Percentiles rank a stretch among this genome's conserved stretches.
These are phyloP conservation scores for Serrognathus titanus DNA, from an alignment of 2,888 invertebrate species.

Conservation along the genomic window DNA sequence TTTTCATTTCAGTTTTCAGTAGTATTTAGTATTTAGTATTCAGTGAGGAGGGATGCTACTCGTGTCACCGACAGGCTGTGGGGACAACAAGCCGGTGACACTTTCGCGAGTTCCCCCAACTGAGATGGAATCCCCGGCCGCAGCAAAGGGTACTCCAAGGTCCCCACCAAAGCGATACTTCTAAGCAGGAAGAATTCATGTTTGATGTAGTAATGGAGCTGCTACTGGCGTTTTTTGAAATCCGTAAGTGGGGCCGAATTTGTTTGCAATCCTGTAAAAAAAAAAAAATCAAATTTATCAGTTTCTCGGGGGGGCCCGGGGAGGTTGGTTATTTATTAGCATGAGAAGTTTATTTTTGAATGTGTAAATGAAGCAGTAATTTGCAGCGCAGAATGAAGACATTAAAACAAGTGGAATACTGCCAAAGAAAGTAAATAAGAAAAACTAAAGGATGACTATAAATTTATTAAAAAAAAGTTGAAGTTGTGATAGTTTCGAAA, in stretches of 20 bases:
- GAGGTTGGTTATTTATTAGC: neutral
- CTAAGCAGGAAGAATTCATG: neutral
- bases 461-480: too few species aligned
- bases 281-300: neutral
- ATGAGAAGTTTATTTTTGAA: too few species aligned
- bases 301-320: neutral
- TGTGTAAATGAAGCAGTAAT: too few species aligned
- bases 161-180: constrained; percentile 9
- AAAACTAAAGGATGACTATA: too few species aligned
- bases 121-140: constrained; percentile 10
- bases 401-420: too few species aligned
- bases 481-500: too few species aligned
- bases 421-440: too few species aligned
- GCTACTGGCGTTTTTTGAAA: neutral
- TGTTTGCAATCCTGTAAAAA: neutral
- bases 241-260: neutral
- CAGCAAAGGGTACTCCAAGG: constrained; percentile 9
- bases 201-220: neutral
- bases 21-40: neutral
- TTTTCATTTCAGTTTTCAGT: neutral
- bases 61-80: constrained; percentile 2
- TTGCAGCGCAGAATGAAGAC: too few species aligned
- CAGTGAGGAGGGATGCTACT: constrained; percentile 10
- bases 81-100: constrained; percentile 16
- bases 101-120: constrained; percentile 6